phyloP scores from a whole-genome alignment of 2,888 invertebrate species.

The Heliconius ismenius region DNA sequence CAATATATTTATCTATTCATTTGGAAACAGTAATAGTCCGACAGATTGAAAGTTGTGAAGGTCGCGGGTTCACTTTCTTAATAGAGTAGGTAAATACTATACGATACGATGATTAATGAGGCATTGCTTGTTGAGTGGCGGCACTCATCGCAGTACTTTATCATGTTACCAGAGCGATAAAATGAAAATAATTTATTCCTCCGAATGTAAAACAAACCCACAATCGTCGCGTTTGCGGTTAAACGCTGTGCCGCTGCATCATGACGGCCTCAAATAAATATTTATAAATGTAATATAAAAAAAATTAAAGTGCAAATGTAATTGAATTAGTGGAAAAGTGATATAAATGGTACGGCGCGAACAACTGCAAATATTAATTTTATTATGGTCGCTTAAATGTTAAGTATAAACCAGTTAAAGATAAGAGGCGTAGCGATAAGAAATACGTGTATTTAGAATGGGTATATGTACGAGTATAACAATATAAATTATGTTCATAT shows the following conservation, averaged over 20 bases:
- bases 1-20: conserved; percentile 10
- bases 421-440: conserved; percentile 21
- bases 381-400: conserved; percentile 11
- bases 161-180: too few species aligned
- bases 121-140: too few species aligned
- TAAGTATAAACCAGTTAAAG: conserved; percentile 12
- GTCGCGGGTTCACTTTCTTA: not conserved
- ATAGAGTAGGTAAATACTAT: not conserved
- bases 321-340: not conserved
- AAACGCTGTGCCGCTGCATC: too few species aligned
- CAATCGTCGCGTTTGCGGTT: too few species aligned
- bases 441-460: conserved; percentile 17
- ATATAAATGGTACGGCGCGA: conserved; percentile 1
- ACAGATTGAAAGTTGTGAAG: not conserved
- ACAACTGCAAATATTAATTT: conserved; percentile 9
- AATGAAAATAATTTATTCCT: too few species aligned
- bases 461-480: not conserved
- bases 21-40: not conserved
- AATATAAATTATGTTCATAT: conserved; percentile 5
- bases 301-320: not conserved
- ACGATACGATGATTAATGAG: too few species aligned
- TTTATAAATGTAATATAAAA: not conserved
- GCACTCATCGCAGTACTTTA: too few species aligned
- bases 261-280: not conserved
- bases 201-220: too few species aligned